Percentiles rank a stretch among this genome's conserved stretches.
phyloP scores from a whole-genome alignment of 2,888 invertebrate genomes.

The Xylocampa areola region DNA sequence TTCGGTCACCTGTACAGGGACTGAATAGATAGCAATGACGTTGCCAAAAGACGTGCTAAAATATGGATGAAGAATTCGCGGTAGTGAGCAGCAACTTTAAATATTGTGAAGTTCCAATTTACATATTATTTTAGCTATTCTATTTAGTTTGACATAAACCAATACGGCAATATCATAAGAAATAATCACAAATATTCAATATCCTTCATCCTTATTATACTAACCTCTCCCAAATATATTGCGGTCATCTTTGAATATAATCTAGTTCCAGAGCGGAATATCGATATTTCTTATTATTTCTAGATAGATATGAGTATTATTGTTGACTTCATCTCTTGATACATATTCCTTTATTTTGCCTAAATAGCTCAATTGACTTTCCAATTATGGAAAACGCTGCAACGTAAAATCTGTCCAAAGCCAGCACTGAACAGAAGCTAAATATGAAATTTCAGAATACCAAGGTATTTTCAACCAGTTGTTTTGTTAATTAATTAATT shows the following conservation, averaged over 20 bases:
- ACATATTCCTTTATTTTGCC: slow-evolving; percentile 17
- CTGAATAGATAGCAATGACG: no score
- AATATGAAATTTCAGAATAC: no score
- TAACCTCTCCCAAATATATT: neutral
- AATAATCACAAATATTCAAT: neutral
- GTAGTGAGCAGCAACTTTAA: no score
- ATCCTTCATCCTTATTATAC: neutral
- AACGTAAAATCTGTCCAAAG: slow-evolving; percentile 12
- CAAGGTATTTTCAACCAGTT: neutral
- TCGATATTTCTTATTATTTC: neutral
- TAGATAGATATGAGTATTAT: neutral
- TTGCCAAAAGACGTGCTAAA: no score
- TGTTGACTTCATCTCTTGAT: slow-evolving; percentile 1
- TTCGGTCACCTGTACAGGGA: no score
- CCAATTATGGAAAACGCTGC: slow-evolving; percentile 44
- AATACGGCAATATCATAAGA: neutral
- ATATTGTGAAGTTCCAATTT: no score
- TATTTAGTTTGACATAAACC: neutral
- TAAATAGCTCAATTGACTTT: slow-evolving; percentile 37
- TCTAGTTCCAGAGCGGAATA: neutral
- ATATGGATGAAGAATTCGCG: no score
- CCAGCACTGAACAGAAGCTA: no score
- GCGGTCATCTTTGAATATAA: no score
- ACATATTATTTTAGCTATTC: no score
- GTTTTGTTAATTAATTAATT: neutral